Evolutionary conservation across 1,140 invertebrate species (phyloP), one percentile per base, ranked within the genome.

Genomic region (Manduca sexta): DNA sequence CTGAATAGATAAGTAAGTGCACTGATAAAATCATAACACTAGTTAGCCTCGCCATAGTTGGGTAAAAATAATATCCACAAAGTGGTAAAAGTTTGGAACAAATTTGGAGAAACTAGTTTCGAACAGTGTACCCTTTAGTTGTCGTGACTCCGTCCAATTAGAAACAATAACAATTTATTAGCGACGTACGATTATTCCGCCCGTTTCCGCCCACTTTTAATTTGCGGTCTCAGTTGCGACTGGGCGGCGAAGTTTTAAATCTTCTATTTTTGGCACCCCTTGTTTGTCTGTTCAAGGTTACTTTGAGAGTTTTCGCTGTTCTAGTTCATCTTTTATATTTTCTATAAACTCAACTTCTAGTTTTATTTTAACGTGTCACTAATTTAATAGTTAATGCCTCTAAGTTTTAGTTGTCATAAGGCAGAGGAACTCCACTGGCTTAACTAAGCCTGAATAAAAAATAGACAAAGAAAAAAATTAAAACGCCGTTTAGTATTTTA

Each of bases 151-250:
- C 8, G 18, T 18, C 38, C 15, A 18, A 40, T 40, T 40, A 40
- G 38, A 16, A 40, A 40, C 38, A 18, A 40, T 40, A 40, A 18
- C 38, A 40, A 40, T 40, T 40, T 40, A 16, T 40, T 40, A 40
- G 38, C 8, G 18, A 40, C 38, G 18, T 18, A 18, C 38, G 15
- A 18, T 18, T 18, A 11, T 40, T 40, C 15, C 38, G 38, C 38
- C 38, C 38, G 11, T 40, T 40, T 40, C 15, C 38, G 38, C 16
- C 21, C 18, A 40, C 15, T 40, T 40, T 40, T 40, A 40, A 40
- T 40, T 40, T 40, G 38, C 38, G 16, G 38, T 40, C 18, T 18
- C 7, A 18, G 16, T 40, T 40, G 16, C 16, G 17, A n/a, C 17
- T 40, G n/a, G 18, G 10, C 38, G 15, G 15, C 15, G 10, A 40